A percentile compares a stretch with the other conserved stretches of the same genome.
Conservation (phyloP, 1,140 invertebrate genomes). For the Aphis craccivora region DNA sequence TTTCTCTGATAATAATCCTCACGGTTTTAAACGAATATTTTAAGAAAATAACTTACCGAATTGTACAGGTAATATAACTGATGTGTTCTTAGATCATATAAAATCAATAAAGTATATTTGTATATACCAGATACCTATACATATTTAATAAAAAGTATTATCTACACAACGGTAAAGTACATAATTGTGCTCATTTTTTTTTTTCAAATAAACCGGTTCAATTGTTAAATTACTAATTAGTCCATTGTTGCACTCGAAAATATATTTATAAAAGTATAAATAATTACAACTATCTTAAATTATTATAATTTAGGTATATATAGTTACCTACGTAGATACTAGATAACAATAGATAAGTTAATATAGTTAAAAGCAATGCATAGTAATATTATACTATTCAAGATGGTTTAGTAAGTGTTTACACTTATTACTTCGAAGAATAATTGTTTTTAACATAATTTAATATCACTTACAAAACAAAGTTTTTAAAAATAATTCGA, state of each 20-base stretch:
- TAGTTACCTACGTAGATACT: background rate
- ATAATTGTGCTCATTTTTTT: background rate
- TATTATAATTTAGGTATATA: background rate
- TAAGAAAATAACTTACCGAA: background rate
- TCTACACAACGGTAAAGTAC: background rate
- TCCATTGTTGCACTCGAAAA: background rate
- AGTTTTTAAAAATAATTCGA: too few relatives aligned
- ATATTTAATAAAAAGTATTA: background rate
- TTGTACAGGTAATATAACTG: background rate
- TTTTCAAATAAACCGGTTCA: background rate
- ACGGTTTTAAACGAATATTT: background rate
- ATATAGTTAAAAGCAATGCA: background rate
- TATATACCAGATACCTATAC: background rate
- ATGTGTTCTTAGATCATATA: background rate
- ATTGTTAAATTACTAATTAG: background rate
- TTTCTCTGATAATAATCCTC: too few relatives aligned
- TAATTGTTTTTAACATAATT: too few relatives aligned
- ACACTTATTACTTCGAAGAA: too few relatives aligned
- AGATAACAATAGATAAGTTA: background rate
- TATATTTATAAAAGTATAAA: background rate
- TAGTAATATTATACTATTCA: background rate
- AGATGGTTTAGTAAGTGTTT: too few relatives aligned
- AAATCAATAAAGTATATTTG: background rate
- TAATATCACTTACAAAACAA: too few relatives aligned
- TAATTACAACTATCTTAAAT: background rate